Conservation (phyloP, 2,113 vertebrate species). For the Triplophysa dalaica region DNA sequence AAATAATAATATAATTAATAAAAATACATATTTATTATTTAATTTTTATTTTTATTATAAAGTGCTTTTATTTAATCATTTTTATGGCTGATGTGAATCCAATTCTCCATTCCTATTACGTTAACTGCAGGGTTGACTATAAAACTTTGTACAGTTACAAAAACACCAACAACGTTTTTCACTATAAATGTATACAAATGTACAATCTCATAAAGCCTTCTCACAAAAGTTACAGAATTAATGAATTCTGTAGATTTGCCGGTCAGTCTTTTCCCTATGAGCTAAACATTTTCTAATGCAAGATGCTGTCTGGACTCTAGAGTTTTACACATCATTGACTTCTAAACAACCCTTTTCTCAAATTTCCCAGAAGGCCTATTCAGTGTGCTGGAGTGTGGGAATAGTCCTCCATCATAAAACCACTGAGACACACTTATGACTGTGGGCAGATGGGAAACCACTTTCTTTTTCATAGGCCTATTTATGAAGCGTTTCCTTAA, state of each 20-base stretch:
- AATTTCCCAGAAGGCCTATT: constrained; percentile 52
- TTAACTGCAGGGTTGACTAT: too few species aligned
- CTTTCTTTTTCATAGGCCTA: not conserved
- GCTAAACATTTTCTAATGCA: constrained; percentile 20
- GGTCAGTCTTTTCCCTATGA: not conserved
- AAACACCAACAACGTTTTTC: too few species aligned
- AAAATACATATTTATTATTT: too few species aligned
- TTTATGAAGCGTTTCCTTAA: constrained; percentile 31
- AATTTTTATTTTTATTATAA: too few species aligned
- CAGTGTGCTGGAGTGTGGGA: constrained; percentile 43
- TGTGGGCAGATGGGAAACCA: constrained; percentile 39
- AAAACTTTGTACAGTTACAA: too few species aligned
- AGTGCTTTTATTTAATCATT: too few species aligned
- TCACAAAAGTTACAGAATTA: too few species aligned
- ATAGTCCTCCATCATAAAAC: constrained; percentile 36
- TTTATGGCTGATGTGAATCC: too few species aligned
- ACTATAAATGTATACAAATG: too few species aligned
- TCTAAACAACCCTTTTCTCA: constrained; percentile 30
- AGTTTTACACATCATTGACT: constrained; percentile 44
- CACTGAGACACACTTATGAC: constrained; percentile 34
- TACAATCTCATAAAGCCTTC: too few species aligned
- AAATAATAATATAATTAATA: too few species aligned
- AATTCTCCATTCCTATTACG: too few species aligned
- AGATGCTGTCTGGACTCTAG: constrained; percentile 8
- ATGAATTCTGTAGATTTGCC: not conserved